Conservation (phyloP, 2,888 invertebrate species). For the Atherix ibis region DNA sequence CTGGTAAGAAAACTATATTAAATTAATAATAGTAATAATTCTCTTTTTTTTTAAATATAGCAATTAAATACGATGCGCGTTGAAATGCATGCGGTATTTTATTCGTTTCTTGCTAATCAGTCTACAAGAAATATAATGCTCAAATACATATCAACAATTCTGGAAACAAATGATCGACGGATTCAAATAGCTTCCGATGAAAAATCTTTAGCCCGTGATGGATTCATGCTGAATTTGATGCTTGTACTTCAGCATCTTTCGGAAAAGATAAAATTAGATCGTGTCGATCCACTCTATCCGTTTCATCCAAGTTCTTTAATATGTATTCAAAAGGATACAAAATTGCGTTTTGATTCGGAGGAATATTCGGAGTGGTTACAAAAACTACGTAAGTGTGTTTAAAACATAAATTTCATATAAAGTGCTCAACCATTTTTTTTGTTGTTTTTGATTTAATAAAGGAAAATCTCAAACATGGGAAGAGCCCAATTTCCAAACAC, state of each 20-base stretch:
- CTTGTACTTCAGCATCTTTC: constrained; percentile 82
- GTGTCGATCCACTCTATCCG: constrained; percentile 77
- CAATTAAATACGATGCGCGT: constrained; percentile 65
- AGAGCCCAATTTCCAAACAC: constrained; percentile 83
- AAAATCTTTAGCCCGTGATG: constrained; percentile 75
- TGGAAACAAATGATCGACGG: constrained; percentile 71
- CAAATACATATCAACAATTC: constrained; percentile 58
- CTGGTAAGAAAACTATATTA: constrained; percentile 21
- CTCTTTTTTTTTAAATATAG: constrained; percentile 36
- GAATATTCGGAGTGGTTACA: constrained; percentile 66
- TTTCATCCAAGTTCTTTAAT: constrained; percentile 65
- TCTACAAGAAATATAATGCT: constrained; percentile 66
- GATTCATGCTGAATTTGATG: constrained; percentile 88
- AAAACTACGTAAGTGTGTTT: constrained; percentile 38
- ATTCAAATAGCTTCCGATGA: constrained; percentile 85
- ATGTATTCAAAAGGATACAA: constrained; percentile 61
- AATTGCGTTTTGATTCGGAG: constrained; percentile 66
- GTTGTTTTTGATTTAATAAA: constrained; percentile 16
- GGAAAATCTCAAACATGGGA: constrained; percentile 50
- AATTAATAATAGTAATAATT: constrained; percentile 3
- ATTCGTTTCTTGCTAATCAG: constrained; percentile 66
- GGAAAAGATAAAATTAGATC: constrained; percentile 76
- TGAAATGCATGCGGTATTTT: constrained; percentile 65
- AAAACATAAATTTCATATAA: no score
- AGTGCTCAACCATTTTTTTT: neutral